A percentile compares a stretch with the other conserved stretches of the same genome.
phyloP scores from a whole-genome alignment of 2,888 invertebrate species.

The Pyrocoelia pectoralis region DNA sequence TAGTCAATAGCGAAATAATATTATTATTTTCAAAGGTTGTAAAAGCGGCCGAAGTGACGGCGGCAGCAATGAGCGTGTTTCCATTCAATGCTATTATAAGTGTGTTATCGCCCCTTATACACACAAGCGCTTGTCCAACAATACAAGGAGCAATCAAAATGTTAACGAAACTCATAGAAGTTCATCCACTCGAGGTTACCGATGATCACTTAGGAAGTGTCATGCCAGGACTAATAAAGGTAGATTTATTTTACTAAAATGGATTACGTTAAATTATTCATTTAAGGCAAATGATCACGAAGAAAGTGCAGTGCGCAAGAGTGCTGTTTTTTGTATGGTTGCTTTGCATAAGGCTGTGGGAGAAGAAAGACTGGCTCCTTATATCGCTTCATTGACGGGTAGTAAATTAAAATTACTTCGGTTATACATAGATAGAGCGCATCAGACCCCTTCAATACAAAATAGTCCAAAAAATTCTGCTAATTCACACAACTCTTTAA shows the following conservation, averaged over 20 bases:
- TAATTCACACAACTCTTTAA: slow-evolving; percentile 34
- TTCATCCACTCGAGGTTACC: slow-evolving; percentile 74
- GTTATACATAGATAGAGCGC: slow-evolving; percentile 75
- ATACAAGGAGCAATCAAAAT: slow-evolving; percentile 94
- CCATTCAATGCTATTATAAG: slow-evolving; percentile 80
- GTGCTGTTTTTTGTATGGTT: slow-evolving; percentile 97
- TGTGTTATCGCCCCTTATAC: slow-evolving; percentile 80
- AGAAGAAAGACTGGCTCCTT: slow-evolving; percentile 83
- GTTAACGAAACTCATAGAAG: slow-evolving; percentile 84
- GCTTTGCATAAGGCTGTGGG: slow-evolving; percentile 90
- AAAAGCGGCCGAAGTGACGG: slow-evolving; percentile 86
- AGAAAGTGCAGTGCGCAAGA: slow-evolving; percentile 93
- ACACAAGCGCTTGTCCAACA: slow-evolving; percentile 85
- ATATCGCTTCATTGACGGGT: slow-evolving; percentile 81
- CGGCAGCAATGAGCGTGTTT: slow-evolving; percentile 77
- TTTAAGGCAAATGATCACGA: slow-evolving; percentile 86
- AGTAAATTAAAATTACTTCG: slow-evolving; percentile 90
- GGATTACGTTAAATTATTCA: too few relatives aligned
- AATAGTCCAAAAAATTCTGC: slow-evolving; percentile 50
- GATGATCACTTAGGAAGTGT: slow-evolving; percentile 80
- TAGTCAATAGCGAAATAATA: neutral
- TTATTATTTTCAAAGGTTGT: slow-evolving; percentile 70
- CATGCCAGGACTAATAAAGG: slow-evolving; percentile 89
- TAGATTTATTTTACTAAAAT: slow-evolving; percentile 50
- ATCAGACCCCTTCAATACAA: slow-evolving; percentile 59